Evolutionary conservation across 2,888 invertebrate species (phyloP), one percentile per base, ranked within the genome.

Genomic region (Diplolepis rosae): DNA sequence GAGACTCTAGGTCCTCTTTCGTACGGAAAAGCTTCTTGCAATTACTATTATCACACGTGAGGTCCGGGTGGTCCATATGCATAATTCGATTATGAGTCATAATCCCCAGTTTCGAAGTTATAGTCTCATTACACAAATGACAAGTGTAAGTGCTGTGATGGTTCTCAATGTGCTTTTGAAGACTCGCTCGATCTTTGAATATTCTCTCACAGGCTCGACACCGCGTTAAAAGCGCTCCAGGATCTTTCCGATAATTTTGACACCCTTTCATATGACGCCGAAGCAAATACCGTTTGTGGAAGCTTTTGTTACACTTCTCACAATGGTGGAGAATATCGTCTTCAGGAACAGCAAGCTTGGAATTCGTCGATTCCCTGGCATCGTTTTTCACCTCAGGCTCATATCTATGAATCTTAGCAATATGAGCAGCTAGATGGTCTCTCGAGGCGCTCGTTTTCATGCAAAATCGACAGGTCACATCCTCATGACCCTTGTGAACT

Each of bases 211-310:
- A 92, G 5, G 91, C 90, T 69, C 91, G 90, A 77, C 92, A 92
- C 2, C 90, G 89, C 2, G 91, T 91, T 15, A 91, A 77, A n/a
- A 91, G 77, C 0, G 88, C 86, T 0, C 87, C 87, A 0, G 89
- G 89, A 80, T 91, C 91, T 76, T 91, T 91, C 0, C 89, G 81
- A 52, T 89, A 89, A 69, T 88, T 89, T 76, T 91, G 91, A 80
- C 92, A 92, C 73, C 91, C 91, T 77, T 91, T 92, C 85, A 91
- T 90, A 80, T 92, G 92, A 80, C 92, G 91, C 70, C 91, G 90
- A 24, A 92, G 81, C 18, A 92, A 82, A 67, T 91, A 89, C 54
- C 90, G 89, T 76, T 92, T 92, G 73, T 91, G 90, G 81, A 92
- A 92, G 5, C 90, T 89, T 80, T 91, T 91, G 50, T 89, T 89